These are phyloP conservation scores for Zophobas morio DNA, from an alignment of 1,140 invertebrate species.

Conservation along the genomic window DNA sequence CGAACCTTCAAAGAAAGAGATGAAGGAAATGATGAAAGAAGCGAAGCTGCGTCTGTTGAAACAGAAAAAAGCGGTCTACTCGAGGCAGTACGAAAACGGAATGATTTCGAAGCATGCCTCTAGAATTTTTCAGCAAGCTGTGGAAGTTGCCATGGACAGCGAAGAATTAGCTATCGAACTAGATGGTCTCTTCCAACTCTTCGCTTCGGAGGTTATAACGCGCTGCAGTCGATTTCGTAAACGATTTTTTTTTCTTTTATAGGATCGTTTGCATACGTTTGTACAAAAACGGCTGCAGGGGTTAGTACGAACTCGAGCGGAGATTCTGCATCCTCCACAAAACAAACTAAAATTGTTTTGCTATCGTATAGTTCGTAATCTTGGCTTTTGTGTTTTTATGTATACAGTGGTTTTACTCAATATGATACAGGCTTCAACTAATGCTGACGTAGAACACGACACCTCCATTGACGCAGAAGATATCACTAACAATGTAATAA, in stretches of 20 bases:
- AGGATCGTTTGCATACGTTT: background rate
- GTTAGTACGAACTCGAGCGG: too few relatives aligned
- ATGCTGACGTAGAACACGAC: too few relatives aligned
- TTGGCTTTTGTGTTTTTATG: too few relatives aligned
- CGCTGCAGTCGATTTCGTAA: too few relatives aligned
- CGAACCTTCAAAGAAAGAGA: slow-evolving; percentile 69
- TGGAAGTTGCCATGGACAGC: slow-evolving; percentile 67
- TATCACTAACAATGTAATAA: too few relatives aligned
- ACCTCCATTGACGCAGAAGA: too few relatives aligned
- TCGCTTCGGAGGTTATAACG: background rate
- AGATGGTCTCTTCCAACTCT: slow-evolving; percentile 60
- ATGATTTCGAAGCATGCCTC: slow-evolving; percentile 69
- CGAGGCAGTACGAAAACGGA: slow-evolving; percentile 69
- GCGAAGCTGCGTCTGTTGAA: slow-evolving; percentile 68
- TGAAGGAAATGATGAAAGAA: slow-evolving; percentile 69
- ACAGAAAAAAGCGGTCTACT: slow-evolving; percentile 69
- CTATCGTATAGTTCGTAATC: too few relatives aligned
- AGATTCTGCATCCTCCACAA: too few relatives aligned
- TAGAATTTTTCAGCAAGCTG: slow-evolving; percentile 64
- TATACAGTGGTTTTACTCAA: too few relatives aligned
- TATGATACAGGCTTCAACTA: too few relatives aligned
- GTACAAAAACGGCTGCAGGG: background rate
- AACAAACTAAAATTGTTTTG: too few relatives aligned
- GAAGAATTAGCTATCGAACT: slow-evolving; percentile 66
- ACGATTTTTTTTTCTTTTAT: background rate